Base-by-base conservation (phyloP, 2,888 invertebrate genomes). In the Kuschelorhynchus macadamiae region DNA sequence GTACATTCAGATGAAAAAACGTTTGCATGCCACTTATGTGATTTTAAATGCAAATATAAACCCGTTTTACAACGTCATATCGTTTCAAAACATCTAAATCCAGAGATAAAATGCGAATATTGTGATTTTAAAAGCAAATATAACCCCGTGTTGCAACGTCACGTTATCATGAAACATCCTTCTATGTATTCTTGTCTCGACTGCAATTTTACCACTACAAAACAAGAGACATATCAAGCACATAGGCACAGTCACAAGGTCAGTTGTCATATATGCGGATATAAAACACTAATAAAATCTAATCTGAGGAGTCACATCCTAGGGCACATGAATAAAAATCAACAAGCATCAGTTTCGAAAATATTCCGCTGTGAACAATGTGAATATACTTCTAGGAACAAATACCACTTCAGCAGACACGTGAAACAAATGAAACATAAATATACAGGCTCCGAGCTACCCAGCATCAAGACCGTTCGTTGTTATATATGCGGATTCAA, bases 161-260 rank as follows among this genome's bases (percentile, higher is more conserved):
- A 50, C 7, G 18, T 16, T 1, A 1, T 11, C 0, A n/a, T 1
- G 2, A 33, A 12, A 33, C 50, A 50, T 18, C 9, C 33, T 17
- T 18, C 1, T 2, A 39, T 20, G 1, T 53, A 39, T 12, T 9
- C n/a, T 20, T 53, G 52, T 14, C 21, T 21, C 5, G 20, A 20
- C n/a, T 53, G 52, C n/a, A 9, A 5, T 21, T 16, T 33, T 0
- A 14, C 33, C 11, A 53, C 20, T 12, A 11, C 20, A 39, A 18
- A 14, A 2, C 36, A 21, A 39, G 21, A 11, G 5, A 5, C 2
- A 21, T 33, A 53, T n/a, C 16, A 12, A 18, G n/a, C n/a, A 5
- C 52, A 53, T 21, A 17, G 20, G 20, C 39, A 21, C 14, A 53
- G 21, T 21, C 52, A 53, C 21, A 39, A 33, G 16, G 20, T 12